These are phyloP conservation scores for Sardinella longiceps DNA, from an alignment of 2,797 vertebrate genomes.

Conservation along the genomic window DNA sequence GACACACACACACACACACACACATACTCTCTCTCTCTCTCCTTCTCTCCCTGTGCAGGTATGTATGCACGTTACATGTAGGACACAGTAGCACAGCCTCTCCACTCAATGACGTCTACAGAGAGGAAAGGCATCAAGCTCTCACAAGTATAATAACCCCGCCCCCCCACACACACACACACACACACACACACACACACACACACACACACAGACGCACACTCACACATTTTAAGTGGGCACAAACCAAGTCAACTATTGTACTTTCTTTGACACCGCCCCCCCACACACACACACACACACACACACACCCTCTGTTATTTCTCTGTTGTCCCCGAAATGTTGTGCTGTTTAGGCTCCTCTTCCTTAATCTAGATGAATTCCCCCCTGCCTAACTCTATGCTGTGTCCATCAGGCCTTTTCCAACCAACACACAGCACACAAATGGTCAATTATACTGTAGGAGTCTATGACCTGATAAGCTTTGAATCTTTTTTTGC, in stretches of 20 bases:
- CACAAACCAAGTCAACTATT: no score
- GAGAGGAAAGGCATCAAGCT: background rate
- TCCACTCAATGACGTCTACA: background rate
- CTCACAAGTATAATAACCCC: background rate
- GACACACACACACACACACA: no score
- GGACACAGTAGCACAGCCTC: background rate
- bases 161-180: background rate
- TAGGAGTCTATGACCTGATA: background rate
- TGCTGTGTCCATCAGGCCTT: no score
- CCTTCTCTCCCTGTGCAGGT: background rate
- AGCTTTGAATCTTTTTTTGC: background rate
- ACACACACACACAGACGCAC: slow-evolving; percentile 31
- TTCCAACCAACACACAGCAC: background rate
- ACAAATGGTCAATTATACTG: background rate
- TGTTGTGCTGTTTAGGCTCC: background rate
- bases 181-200: slow-evolving; percentile 8
- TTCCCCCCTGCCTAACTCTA: background rate
- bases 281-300: slow-evolving; percentile 19
- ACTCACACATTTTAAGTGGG: background rate
- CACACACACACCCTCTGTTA: background rate
- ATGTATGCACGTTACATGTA: background rate
- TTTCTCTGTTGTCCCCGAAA: background rate
- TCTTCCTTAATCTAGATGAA: background rate
- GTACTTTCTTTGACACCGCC: no score
- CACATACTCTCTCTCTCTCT: no score